phyloP scores from a whole-genome alignment of 2,888 invertebrate genomes.

The Drosophila flavopinicola region DNA sequence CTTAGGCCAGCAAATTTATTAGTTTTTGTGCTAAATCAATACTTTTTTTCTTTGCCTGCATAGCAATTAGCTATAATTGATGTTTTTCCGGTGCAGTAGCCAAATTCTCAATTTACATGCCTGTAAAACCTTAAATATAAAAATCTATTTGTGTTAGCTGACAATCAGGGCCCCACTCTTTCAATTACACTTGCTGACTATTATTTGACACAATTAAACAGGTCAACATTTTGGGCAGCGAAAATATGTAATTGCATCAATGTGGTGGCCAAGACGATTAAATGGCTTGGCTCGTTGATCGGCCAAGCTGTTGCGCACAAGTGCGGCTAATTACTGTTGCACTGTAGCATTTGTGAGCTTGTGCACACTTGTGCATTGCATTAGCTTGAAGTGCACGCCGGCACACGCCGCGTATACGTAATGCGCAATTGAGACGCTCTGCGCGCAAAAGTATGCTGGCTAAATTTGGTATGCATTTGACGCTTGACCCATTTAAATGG shows the following conservation, averaged over 20 bases:
- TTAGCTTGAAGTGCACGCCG: conserved; percentile 47
- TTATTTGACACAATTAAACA: conserved; percentile 1
- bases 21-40: too few species aligned
- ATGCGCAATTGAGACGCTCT: conserved; percentile 35
- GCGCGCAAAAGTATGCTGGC: conserved; percentile 25
- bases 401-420: conserved; percentile 59
- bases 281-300: not conserved
- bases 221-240: not conserved
- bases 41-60: not conserved
- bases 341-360: conserved; percentile 5
- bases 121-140: conserved; percentile 43
- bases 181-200: conserved; percentile 34
- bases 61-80: not conserved
- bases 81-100: conserved; percentile 3
- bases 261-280: not conserved
- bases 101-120: conserved; percentile 16
- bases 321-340: conserved; percentile 38
- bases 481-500: conserved; percentile 52
- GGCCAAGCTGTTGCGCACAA: conserved; percentile 23
- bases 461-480: conserved; percentile 50
- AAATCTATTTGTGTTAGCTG: conserved; percentile 59
- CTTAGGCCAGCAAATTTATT: too few species aligned
- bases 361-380: conserved; percentile 59
- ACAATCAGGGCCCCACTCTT: conserved; percentile 33
- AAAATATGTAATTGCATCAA: too few species aligned